A percentile compares a stretch with the other conserved stretches of the same genome.
These are phyloP conservation scores for Pipistrellus pipistrellus DNA, from an alignment of 2,797 vertebrate species.

Conservation along the genomic window DNA sequence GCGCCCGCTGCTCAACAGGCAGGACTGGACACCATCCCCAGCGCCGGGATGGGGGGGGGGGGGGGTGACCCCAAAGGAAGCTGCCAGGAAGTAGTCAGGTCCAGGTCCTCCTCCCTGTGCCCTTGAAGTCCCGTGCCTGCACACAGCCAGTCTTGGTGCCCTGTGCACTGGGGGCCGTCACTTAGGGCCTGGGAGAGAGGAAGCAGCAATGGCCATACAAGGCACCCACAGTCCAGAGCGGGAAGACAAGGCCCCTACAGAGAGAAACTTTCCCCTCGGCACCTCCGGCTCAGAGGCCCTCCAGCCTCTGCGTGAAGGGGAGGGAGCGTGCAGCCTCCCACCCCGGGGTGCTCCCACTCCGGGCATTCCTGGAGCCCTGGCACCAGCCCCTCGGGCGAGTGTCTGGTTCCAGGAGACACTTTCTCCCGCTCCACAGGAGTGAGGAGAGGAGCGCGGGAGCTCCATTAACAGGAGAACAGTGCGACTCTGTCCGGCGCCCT, in stretches of 20 bases:
- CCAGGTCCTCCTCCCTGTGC: neutral
- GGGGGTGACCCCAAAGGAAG: neutral
- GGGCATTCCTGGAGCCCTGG: constrained; percentile 69
- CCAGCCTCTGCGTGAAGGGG: neutral
- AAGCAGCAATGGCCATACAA: constrained; percentile 67
- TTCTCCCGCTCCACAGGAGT: neutral
- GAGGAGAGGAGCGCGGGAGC: neutral
- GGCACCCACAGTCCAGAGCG: constrained; percentile 57
- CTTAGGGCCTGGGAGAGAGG: constrained; percentile 50
- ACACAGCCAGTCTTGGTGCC: constrained; percentile 48
- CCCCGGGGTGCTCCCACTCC: neutral
- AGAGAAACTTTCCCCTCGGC: neutral
- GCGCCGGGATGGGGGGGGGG: neutral
- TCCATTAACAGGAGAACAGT: constrained; percentile 75
- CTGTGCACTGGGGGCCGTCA: neutral
- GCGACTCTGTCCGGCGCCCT: constrained; percentile 67
- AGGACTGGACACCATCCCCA: neutral
- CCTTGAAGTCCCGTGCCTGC: neutral
- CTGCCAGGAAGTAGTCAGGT: neutral
- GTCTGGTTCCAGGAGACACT: constrained; percentile 34
- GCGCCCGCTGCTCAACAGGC: neutral
- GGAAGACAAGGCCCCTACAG: constrained; percentile 76
- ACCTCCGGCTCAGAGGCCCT: neutral
- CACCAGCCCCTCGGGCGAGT: neutral
- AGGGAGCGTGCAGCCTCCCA: neutral